These are phyloP conservation scores for Hyppa rectilinea DNA, from an alignment of 2,888 invertebrate species.

Conservation along the genomic window DNA sequence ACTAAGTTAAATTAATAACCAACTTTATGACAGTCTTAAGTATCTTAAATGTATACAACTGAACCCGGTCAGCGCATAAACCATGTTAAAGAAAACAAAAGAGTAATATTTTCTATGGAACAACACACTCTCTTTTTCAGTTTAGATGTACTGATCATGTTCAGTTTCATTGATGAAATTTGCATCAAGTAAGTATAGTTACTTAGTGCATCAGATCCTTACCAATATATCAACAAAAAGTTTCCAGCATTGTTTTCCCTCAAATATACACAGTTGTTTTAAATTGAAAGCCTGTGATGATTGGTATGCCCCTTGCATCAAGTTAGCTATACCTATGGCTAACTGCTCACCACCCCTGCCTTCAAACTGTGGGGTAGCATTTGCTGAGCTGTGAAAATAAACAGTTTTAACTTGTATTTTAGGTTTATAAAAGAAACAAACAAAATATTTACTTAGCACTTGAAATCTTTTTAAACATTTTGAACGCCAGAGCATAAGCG, in stretches of 20 bases:
- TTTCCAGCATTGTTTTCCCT: slow-evolving; percentile 97
- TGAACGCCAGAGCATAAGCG: too few species aligned
- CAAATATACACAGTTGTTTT: slow-evolving; percentile 94
- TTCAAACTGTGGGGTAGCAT: slow-evolving; percentile 99
- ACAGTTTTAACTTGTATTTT: background rate
- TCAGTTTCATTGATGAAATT: too few species aligned
- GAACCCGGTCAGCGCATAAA: too few species aligned
- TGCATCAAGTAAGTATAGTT: too few species aligned
- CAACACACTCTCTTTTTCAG: too few species aligned
- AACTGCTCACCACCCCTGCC: slow-evolving; percentile 98
- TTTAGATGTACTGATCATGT: too few species aligned
- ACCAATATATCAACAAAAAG: slow-evolving; percentile 98
- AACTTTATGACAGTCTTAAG: background rate
- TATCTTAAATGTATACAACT: too few species aligned
- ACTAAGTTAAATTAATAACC: background rate
- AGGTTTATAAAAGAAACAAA: background rate
- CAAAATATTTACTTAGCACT: background rate
- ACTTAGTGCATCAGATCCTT: slow-evolving; percentile 65
- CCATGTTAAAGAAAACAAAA: too few species aligned
- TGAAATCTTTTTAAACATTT: too few species aligned
- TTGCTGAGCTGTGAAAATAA: slow-evolving; percentile 94
- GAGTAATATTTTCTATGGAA: too few species aligned
- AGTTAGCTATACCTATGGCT: slow-evolving; percentile 95
- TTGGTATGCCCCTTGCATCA: slow-evolving; percentile 95
- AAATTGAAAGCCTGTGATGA: slow-evolving; percentile 95